phyloP scores from a whole-genome alignment of 2,888 invertebrate species.

The Campoplex capitator region DNA sequence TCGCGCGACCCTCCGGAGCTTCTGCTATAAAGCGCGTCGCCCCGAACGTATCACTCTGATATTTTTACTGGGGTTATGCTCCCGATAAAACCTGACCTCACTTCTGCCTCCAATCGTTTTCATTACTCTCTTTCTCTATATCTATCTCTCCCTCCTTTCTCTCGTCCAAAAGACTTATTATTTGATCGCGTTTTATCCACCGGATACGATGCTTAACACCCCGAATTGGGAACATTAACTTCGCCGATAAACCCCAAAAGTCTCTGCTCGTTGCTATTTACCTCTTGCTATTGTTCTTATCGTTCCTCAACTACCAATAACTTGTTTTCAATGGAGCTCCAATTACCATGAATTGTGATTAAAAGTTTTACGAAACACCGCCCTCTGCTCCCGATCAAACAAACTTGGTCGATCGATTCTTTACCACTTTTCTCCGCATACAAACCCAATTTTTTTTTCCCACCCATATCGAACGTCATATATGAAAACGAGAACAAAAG shows the following conservation, averaged over 20 bases:
- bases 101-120: slow-evolving; percentile 52
- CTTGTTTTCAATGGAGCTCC: not conserved
- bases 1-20: slow-evolving; percentile 62
- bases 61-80: slow-evolving; percentile 69
- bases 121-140: slow-evolving; percentile 20
- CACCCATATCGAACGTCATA: not conserved
- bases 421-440: not conserved
- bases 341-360: not conserved
- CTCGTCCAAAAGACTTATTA: slow-evolving; percentile 15
- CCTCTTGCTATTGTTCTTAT: slow-evolving; percentile 27
- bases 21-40: slow-evolving; percentile 54
- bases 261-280: slow-evolving; percentile 34
- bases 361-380: not conserved
- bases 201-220: slow-evolving; percentile 44
- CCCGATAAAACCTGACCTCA: slow-evolving; percentile 69
- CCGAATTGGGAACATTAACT: slow-evolving; percentile 49
- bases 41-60: slow-evolving; percentile 66
- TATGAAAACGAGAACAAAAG: not conserved
- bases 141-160: not conserved
- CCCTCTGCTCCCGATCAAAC: not conserved
- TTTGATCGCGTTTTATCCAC: slow-evolving; percentile 26
- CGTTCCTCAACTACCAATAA: not conserved
- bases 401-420: too few species aligned
- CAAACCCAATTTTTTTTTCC: not conserved
- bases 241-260: slow-evolving; percentile 45